phyloP scores from a whole-genome alignment of 2,797 vertebrate species.

The Lindbergichthys nudifrons region DNA sequence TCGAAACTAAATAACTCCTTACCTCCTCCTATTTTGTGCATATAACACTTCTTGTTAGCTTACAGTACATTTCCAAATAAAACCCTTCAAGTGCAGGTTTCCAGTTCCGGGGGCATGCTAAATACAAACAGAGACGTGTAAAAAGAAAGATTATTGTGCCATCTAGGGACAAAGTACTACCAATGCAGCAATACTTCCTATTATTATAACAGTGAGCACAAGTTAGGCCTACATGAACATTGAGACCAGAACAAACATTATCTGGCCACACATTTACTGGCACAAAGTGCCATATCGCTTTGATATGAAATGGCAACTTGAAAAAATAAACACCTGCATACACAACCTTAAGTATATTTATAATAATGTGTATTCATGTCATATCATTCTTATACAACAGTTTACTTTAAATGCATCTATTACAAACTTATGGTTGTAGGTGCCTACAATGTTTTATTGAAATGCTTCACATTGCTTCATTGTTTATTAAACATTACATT shows the following conservation, averaged over 20 bases:
- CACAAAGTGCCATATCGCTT: too few species aligned
- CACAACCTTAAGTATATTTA: not conserved
- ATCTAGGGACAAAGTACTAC: conserved; percentile 46
- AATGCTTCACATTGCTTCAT: not conserved
- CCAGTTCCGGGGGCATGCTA: not conserved
- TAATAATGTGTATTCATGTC: not conserved
- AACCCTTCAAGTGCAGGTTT: not conserved
- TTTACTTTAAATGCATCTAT: not conserved
- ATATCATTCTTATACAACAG: not conserved
- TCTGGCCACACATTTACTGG: not conserved
- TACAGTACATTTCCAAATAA: not conserved
- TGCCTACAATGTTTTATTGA: not conserved
- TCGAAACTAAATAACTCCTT: not conserved
- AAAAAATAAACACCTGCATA: not conserved
- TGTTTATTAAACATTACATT: not conserved
- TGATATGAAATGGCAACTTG: too few species aligned
- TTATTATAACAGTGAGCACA: not conserved
- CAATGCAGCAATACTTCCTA: conserved; percentile 37
- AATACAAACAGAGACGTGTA: not conserved
- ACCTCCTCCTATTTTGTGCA: not conserved
- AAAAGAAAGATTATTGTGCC: conserved; percentile 36
- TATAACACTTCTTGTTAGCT: not conserved
- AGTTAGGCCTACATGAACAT: not conserved
- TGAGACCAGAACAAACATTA: not conserved
- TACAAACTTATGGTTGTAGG: not conserved